Percentiles rank a stretch among this genome's conserved stretches.
Conservation (phyloP, 2,113 vertebrate species). For the Cisticola juncidis region DNA sequence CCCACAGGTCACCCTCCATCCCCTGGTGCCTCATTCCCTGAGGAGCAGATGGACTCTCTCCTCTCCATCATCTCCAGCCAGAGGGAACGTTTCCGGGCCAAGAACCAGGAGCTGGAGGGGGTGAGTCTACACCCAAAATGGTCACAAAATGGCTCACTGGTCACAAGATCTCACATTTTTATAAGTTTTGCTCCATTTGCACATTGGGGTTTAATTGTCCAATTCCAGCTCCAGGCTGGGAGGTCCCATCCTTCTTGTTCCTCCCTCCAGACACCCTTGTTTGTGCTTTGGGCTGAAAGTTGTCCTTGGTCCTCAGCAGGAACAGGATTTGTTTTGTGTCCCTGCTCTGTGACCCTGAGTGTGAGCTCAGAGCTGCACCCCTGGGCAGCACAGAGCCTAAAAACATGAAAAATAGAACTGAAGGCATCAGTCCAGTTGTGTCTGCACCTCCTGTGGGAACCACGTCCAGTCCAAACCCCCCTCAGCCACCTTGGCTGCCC, state of each 20-base stretch:
- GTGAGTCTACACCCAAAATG: slow-evolving; percentile 62
- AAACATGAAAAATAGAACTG: not conserved
- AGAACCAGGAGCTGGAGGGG: slow-evolving; percentile 94
- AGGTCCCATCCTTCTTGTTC: not conserved
- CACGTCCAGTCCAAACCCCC: not conserved
- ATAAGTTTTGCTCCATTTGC: not conserved
- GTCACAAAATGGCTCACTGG: not conserved
- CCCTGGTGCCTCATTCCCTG: slow-evolving; percentile 71
- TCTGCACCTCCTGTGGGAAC: not conserved
- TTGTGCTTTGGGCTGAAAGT: not conserved
- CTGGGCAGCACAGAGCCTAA: not conserved
- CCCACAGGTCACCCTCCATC: slow-evolving; percentile 31
- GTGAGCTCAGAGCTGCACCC: not conserved
- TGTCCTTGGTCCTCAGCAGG: not conserved
- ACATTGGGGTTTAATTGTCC: not conserved
- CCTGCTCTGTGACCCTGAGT: not conserved
- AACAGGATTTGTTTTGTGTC: not conserved
- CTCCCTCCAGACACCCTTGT: not conserved
- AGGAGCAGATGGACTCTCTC: slow-evolving; percentile 92
- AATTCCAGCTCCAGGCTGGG: not conserved
- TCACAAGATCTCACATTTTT: not conserved
- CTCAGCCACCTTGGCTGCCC: not conserved
- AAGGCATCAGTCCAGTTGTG: not conserved
- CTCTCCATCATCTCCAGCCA: slow-evolving; percentile 98
- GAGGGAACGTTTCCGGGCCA: slow-evolving; percentile 90